Evolutionary conservation across 23 tunicate species (phyloP).

Genomic region (Trididemnum clinides): DNA sequence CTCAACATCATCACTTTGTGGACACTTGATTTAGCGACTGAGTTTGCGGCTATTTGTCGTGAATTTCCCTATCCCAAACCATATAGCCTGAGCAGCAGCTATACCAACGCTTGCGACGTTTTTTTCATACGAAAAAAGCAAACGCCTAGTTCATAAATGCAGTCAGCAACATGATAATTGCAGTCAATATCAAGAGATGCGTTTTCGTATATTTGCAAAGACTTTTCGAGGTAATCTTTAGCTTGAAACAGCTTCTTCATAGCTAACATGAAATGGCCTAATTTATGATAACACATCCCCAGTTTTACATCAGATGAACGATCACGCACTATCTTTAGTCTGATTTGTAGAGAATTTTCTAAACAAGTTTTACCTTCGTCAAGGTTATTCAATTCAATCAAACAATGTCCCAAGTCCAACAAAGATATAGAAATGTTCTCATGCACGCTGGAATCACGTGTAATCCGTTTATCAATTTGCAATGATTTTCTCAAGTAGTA

Average conservation of each 20-base stretch:
- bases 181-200: not conserved
- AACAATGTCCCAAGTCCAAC: not conserved
- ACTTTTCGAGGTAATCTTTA: not conserved
- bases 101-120: not conserved
- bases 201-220: not conserved
- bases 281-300: not conserved
- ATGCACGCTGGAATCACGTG: not conserved
- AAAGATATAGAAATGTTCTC: not conserved
- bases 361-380: not conserved
- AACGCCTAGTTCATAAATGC: not conserved
- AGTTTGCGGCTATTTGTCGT: too few relatives aligned
- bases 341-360: not conserved
- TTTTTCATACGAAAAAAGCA: not conserved
- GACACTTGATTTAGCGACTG: too few relatives aligned
- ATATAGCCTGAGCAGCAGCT: too few relatives aligned
- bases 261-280: not conserved
- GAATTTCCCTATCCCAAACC: too few relatives aligned
- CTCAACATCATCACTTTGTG: too few relatives aligned
- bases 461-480: not conserved
- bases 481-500: not conserved
- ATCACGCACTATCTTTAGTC: not conserved
- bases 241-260: not conserved
- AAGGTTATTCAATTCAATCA: not conserved
- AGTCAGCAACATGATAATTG: not conserved
- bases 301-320: not conserved